Percentiles rank a stretch among this genome's conserved stretches.
Evolutionary conservation across 2,113 vertebrate species (phyloP).

Genomic region (Daboia siamensis): DNA sequence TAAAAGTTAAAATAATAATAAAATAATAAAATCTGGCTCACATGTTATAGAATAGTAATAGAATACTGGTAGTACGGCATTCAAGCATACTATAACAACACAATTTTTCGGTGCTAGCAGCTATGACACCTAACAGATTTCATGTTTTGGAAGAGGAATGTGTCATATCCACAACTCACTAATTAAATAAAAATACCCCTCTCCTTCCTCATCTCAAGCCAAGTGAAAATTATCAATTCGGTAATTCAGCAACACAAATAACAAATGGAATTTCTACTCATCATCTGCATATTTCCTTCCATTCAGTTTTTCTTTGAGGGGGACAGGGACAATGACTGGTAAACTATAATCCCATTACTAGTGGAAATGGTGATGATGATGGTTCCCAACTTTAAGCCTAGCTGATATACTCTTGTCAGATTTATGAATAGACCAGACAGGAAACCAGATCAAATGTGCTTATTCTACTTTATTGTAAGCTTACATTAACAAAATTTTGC

Average conservation of each 20-base stretch:
- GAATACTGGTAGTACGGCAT: background rate
- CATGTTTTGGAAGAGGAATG: background rate
- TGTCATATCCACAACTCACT: background rate
- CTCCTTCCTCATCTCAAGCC: background rate
- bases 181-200: background rate
- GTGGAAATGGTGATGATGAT: background rate
- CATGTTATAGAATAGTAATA: background rate
- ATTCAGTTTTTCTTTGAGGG: background rate
- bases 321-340: background rate
- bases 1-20: background rate
- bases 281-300: background rate
- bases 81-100: background rate
- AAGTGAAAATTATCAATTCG: background rate
- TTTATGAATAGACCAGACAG: no score
- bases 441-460: no score
- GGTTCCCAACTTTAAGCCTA: background rate
- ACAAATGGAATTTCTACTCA: background rate
- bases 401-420: background rate
- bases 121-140: background rate
- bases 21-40: background rate
- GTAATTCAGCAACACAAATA: background rate
- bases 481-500: no score
- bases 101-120: background rate
- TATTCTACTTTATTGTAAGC: no score
- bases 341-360: background rate